phyloP scores from a whole-genome alignment of 2,113 vertebrate genomes.

The Platycercus adscitus region DNA sequence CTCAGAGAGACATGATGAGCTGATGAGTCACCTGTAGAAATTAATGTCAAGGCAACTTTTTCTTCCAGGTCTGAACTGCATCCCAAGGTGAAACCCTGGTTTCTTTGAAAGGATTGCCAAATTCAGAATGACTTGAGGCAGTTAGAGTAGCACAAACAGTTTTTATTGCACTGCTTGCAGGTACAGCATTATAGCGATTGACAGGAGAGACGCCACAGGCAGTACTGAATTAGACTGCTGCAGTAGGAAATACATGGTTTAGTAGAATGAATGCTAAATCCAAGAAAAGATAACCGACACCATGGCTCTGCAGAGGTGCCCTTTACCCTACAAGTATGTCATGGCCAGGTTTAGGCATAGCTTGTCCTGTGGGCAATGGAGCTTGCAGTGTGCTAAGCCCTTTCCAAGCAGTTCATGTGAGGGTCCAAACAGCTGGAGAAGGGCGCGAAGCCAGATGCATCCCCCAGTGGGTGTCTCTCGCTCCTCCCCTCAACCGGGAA shows the following conservation, averaged over 20 bases:
- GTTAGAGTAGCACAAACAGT: not conserved
- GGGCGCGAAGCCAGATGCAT: not conserved
- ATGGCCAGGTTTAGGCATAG: not conserved
- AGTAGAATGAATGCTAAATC: not conserved
- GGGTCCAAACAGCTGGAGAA: not conserved
- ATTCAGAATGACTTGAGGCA: not conserved
- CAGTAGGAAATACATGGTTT: not conserved
- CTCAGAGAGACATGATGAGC: not conserved
- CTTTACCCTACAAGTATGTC: not conserved
- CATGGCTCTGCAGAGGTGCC: not conserved
- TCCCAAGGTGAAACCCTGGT: not conserved
- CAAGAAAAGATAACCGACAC: not conserved
- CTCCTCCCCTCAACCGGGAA: not conserved
- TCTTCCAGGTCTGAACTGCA: not conserved
- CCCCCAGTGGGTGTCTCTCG: not conserved
- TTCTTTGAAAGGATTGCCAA: not conserved
- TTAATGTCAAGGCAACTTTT: not conserved
- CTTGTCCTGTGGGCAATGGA: accelerated
- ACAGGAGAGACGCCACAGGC: not conserved
- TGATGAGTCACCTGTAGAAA: constrained; percentile 11
- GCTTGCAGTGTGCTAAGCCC: not conserved
- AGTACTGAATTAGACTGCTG: not conserved
- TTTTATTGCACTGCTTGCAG: constrained; percentile 35
- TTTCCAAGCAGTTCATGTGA: not conserved
- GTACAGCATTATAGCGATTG: not conserved